Evolutionary conservation across 1,140 invertebrate species (phyloP), one percentile per base, ranked within the genome.

Genomic region (Aplysia californica): DNA sequence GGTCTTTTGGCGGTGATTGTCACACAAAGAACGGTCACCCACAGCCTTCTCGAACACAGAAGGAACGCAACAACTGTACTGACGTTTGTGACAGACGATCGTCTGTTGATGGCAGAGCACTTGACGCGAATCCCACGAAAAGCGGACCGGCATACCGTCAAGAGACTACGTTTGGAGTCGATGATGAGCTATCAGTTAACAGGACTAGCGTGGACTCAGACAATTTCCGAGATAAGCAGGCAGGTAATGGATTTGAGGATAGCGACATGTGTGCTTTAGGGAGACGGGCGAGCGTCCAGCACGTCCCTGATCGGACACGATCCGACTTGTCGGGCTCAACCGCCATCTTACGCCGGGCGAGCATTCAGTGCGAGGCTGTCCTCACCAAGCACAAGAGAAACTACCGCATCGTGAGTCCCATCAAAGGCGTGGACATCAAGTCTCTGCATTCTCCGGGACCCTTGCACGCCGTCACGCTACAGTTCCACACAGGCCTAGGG

Each of bases 311-410:
- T 15, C 44, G n/a, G 44, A 50, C n/a, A 50, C 10, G n/a, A 50
- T n/a, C 44, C 10, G n/a, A 50, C n/a, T n/a, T n/a, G n/a, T n/a
- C n/a, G n/a, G n/a, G 6, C 58, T 44, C 66, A 44, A 2, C 39
- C 26, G 36, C 67, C 58, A 33, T 73, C 26, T 31, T 73, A 38
- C 50, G 70, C 21, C 50, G 70, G 31, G 56, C 70, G 3, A 73
- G 70, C 41, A 73, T 73, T 73, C 70, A 61, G 58, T 59, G 70
- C 35, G 70, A 73, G 33, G 29, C 70, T 10, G 70, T 73, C n/a
- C 21, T 73, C 18, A 73, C 70, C 23, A 20, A 59, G 29, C 23
- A 31, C 21, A 61, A 31, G 20, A n/a, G 23, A 29, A 29, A 23
- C 35, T 56, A n/a, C 3, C 64, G 50, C 36, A 55, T 50, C 23